Conservation (phyloP, 2,797 vertebrate genomes). For the Pangasius krempfi region DNA sequence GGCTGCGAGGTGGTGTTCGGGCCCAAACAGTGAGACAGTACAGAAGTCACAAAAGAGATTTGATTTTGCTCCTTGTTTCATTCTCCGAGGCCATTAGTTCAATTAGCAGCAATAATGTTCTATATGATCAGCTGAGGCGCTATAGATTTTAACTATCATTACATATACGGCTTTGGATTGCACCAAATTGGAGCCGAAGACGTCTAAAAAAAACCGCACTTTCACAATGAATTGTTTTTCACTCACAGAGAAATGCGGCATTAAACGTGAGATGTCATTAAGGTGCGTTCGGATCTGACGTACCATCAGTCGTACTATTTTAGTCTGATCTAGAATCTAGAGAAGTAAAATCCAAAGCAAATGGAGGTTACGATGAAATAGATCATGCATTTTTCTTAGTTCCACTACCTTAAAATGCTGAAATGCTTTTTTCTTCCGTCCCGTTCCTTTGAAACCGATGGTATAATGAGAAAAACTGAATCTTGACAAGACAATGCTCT, state of each 20-base stretch:
- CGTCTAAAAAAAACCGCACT: neutral
- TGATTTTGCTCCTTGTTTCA: neutral
- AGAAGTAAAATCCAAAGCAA: neutral
- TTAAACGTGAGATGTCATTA: neutral
- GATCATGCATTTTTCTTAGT: neutral
- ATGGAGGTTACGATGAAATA: neutral
- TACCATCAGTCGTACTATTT: neutral
- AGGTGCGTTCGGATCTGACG: neutral
- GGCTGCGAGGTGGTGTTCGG: neutral
- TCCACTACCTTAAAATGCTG: neutral
- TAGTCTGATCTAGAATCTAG: neutral
- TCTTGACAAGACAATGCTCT: neutral
- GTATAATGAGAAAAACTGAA: neutral
- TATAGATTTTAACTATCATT: neutral
- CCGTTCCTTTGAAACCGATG: neutral
- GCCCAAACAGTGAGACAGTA: neutral
- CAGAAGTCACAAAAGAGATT: conserved; percentile 6
- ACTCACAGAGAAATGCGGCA: neutral
- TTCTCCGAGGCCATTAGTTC: neutral
- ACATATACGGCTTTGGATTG: neutral
- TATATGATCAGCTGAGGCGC: neutral
- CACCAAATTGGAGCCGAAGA: neutral
- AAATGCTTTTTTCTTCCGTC: neutral
- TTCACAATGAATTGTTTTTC: neutral
- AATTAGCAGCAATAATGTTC: neutral